Evolutionary conservation across 1,140 invertebrate genomes (phyloP), one percentile per base, ranked within the genome.

Genomic region (Hycleus phaleratus): DNA sequence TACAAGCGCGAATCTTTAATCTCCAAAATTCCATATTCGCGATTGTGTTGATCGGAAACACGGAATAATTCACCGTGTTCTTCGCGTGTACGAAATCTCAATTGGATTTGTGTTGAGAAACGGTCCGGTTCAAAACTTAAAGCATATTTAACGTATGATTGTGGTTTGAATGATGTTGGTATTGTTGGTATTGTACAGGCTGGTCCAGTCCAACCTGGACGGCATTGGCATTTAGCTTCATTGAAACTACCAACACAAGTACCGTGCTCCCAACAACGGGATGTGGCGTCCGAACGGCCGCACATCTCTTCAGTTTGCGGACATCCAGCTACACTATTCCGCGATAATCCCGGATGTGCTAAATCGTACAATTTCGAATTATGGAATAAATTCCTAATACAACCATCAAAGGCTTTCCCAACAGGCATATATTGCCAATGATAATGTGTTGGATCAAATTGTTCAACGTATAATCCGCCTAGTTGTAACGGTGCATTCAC

Each of bases 341-440:
- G 77, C 0, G 87, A 88, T 10, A 93, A 75, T 4, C 93, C 91
- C 9, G 91, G 89, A 74, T 92, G 86, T 0, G 91, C 91, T 46
- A 97, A 77, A 71, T 97, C 93, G 72, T 97, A 97, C 3, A 97
- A 73, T 80, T 94, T 91, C 66, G 93, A 95, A 70, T 98, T 97
- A 71, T 97, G 94, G 66, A 96, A 88, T 9, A 98, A 77, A 72
- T 98, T 97, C 60, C 90, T 83, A 26, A 98, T 92, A 74, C 96
- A 98, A 5, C 96, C 96, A 69, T 93, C 89, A 71, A 97, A 98
- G 5, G 85, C 88, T 76, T 90, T 90, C 5, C 86, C 89, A 42
- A 86, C 83, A 4, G 91, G 91, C 80, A 93, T 89, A 64, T 87
- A 87, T 63, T 87, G 85, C 88, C 87, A 93, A 62, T 87, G 85